Base-by-base conservation (phyloP, 1,140 invertebrate species). In the Bombus terrestris region DNA sequence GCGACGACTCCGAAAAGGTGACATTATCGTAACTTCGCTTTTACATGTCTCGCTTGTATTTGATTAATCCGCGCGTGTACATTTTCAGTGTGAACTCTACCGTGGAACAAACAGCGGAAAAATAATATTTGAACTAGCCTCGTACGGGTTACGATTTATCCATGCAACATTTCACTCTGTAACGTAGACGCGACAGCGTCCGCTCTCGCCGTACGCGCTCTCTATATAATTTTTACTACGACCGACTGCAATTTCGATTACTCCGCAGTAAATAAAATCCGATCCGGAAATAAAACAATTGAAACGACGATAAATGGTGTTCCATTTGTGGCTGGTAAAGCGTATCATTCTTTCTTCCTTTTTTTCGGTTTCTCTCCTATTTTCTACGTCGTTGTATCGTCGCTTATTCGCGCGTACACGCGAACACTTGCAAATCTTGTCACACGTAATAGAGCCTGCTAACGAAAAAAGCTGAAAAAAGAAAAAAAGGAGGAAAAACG, bases 211-310 rank as follows among this genome's bases (percentile, higher is more conserved):
- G 13, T 41, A 8, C 72, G 12, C 13, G 39, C n/a, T 32, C 41
- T 47, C 53, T 81, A 59, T 74, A 59, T 81, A 62, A 74, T 59
- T 81, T 81, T 74, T 59, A 71, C 69, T 22, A 39, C 32, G 28
- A 22, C 8, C 73, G 25, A 80, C 64, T 15, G 35, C 68, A 59
- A 81, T 81, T 73, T 81, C 68, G 66, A 81, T 73, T 57, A 73
- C 47, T 35, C 22, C 12, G 35, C 57, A 39, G 73, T 74, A 83
- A 83, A 75, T 83, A 39, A 75, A 76, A 66, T 32, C 32, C 22
- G 9, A 39, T 25, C n/a, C n/a, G 59, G 28, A 64, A 43, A 76
- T 76, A 64, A 39, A 83, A 83, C 81, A 76, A 83, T 83, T 47
- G 53, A 47, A 83, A 76, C 72, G 39, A 28, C 72, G 81, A 66